Percentiles rank a stretch among this genome's conserved stretches.
phyloP scores from a whole-genome alignment of 92 coral and sea anemone species.

The Plumapathes pennacea region DNA sequence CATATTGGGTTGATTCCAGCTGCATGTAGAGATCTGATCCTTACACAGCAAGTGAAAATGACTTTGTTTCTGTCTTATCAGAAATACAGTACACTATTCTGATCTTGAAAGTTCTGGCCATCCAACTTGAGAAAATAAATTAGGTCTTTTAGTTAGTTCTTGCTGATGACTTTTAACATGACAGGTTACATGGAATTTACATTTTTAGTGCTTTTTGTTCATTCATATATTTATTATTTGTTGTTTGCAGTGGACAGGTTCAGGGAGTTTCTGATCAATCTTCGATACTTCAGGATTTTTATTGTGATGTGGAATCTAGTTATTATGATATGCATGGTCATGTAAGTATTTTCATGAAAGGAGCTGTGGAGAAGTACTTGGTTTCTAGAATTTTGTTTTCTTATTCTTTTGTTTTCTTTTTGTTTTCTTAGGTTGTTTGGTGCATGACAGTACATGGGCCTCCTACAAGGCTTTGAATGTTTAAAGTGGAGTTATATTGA shows the following conservation, averaged over 20 bases:
- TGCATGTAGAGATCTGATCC: no score
- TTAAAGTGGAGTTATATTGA: no score
- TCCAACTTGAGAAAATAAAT: not conserved
- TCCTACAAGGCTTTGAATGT: no score
- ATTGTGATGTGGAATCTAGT: slow-evolving; percentile 94
- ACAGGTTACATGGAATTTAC: no score
- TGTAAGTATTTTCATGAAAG: slow-evolving; percentile 60
- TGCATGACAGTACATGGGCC: slow-evolving; percentile 38
- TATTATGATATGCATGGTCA: slow-evolving; percentile 88
- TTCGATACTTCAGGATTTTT: slow-evolving; percentile 95
- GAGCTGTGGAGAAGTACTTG: not conserved
- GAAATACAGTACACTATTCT: not conserved
- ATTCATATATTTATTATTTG: not conserved
- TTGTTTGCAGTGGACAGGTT: slow-evolving; percentile 71
- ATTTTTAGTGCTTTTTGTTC: not conserved
- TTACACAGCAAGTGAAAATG: not conserved
- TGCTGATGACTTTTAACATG: not conserved
- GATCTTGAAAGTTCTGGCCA: not conserved
- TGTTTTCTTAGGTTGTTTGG: slow-evolving; percentile 65
- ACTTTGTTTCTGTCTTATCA: no score
- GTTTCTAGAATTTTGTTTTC: not conserved
- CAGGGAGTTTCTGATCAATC: slow-evolving; percentile 79
- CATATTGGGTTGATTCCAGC: no score
- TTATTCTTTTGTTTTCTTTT: slow-evolving; percentile 4
- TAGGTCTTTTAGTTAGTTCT: no score